Base-by-base conservation (phyloP, 1,140 invertebrate genomes). In the Vanessa tameamea region DNA sequence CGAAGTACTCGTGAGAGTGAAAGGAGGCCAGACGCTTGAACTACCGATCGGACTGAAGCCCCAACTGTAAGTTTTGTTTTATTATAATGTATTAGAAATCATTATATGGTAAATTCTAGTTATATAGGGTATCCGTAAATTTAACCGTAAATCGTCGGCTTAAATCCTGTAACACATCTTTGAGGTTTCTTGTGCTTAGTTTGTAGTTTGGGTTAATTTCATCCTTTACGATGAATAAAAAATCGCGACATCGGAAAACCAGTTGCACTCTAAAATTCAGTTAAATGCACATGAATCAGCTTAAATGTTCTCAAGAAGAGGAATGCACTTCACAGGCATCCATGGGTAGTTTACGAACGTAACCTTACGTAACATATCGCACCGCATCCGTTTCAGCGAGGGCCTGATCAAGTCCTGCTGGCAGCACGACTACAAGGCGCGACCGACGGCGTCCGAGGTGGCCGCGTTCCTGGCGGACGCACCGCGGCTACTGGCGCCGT, bases 1-100 rank as follows among this genome's bases (percentile, higher is more conserved):
- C 82, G 95, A 98, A 92, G 97, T 98, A 1, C 90, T 98, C 66
- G 95, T 97, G 47, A 94, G 95, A 84, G 96, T 98, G 0, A 97
- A 96, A 86, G 92, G 87, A 51, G 97, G 97, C 5, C 95, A 96
- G 63, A 95, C 94, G 4, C 88, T 97, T 1, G 90, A 91, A 2
- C 94, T 97, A 73, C 97, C 97, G 5, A 90, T 92, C 20, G 96
- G 96, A 65, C 94, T 96, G 2, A 96, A 96, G 78, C 94, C 95
- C 1, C 95, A 96, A 79, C 81, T 98, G 95, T 97, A 94, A 96
- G 96, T 96, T 15, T 61, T 16, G 57, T 37, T 37, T 9, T 31
- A 61, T 37, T 3, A 13, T 9, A 51, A 6, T 51, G 12, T 14
- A 51, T 51, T 51, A n/a, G 26, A 15, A 15, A n/a, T 51, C 48